These are phyloP conservation scores for Boleophthalmus pectinirostris DNA, from an alignment of 2,113 vertebrate species.

Conservation along the genomic window DNA sequence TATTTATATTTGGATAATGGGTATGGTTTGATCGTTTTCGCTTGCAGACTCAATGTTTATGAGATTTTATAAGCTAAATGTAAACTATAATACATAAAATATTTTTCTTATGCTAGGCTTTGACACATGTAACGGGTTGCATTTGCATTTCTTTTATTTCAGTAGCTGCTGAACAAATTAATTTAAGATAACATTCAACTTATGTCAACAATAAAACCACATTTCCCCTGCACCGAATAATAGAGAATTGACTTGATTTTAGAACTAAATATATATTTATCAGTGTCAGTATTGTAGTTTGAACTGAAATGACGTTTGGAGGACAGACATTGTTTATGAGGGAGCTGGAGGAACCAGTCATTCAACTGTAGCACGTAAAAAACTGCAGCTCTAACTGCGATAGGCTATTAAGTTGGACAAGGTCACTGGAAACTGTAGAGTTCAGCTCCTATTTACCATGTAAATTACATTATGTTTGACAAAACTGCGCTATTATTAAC, in stretches of 20 bases:
- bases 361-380: conserved; percentile 15
- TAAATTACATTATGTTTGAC: not conserved
- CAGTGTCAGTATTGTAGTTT: not conserved
- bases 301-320: not conserved
- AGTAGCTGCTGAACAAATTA: not conserved
- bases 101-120: not conserved
- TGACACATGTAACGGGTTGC: not conserved
- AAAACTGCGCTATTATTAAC: not conserved
- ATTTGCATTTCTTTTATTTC: not conserved
- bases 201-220: not conserved
- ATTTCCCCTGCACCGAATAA: not conserved
- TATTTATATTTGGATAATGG: not conserved
- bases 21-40: not conserved
- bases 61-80: not conserved
- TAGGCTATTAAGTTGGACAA: conserved; percentile 36
- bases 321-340: conserved; percentile 3
- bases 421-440: conserved; percentile 49
- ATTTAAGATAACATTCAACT: not conserved
- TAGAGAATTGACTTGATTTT: not conserved
- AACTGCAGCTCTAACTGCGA: conserved; percentile 19
- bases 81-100: not conserved
- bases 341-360: conserved; percentile 17
- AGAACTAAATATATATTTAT: not conserved
- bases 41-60: not conserved
- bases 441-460: not conserved